These are phyloP conservation scores for Ictalurus punctatus DNA, from an alignment of 2,113 vertebrate genomes.

Conservation along the genomic window DNA sequence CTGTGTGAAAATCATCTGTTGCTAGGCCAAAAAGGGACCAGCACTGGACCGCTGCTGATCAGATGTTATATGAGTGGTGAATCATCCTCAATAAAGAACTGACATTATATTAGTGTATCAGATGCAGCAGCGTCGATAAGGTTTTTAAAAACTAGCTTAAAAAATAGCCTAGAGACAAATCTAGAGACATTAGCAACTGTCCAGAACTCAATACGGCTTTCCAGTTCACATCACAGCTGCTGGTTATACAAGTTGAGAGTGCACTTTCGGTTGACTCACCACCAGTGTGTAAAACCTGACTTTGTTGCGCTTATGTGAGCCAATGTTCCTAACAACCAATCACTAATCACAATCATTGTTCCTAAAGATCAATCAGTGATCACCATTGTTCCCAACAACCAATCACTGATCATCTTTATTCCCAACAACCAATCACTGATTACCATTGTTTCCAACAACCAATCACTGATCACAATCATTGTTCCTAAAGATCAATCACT, in stretches of 20 bases:
- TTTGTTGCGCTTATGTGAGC: not conserved
- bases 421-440: not conserved
- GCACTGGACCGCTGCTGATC: not conserved
- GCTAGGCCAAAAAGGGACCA: not conserved
- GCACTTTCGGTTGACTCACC: not conserved
- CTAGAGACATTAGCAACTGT: not conserved
- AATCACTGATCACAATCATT: not conserved
- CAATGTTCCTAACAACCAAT: not conserved
- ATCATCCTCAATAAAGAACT: not conserved
- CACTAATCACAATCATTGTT: not conserved
- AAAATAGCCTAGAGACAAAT: not conserved
- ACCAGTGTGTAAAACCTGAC: not conserved
- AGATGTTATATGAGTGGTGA: not conserved
- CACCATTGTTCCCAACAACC: not conserved
- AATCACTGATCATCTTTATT: not conserved
- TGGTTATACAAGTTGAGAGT: not conserved
- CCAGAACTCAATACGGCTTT: not conserved
- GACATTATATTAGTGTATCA: not conserved
- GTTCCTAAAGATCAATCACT: not conserved
- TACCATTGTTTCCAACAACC: not conserved
- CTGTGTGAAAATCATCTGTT: not conserved
- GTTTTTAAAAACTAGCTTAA: not conserved
- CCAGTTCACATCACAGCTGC: not conserved
- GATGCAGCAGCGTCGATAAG: not conserved
- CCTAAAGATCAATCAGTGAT: not conserved